Evolutionary conservation across 2,113 vertebrate genomes (phyloP).

Genomic region (Ptyas mucosa): DNA sequence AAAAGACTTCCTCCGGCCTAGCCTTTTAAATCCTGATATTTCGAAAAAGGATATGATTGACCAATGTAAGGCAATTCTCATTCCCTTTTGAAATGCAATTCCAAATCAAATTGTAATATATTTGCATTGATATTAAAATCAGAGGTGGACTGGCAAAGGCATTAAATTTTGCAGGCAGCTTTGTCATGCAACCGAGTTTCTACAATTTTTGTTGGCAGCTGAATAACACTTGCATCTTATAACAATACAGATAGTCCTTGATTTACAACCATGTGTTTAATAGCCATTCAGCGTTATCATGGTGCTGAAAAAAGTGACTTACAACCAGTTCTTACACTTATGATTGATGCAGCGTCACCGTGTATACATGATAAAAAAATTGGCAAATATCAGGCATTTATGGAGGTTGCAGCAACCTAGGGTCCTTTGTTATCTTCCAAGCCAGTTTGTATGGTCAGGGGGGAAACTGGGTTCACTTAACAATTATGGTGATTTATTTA

Average conservation of each 20-base stretch:
- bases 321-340: no score
- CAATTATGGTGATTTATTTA: no score
- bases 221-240: background rate
- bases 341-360: no score
- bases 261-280: no score
- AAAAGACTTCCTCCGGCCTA: background rate
- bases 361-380: no score
- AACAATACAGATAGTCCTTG: background rate
- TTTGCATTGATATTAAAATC: constrained; percentile 5
- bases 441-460: no score
- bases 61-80: background rate
- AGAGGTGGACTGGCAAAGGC: background rate
- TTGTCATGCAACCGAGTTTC: background rate
- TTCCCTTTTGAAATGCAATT: background rate
- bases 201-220: background rate
- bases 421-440: no score
- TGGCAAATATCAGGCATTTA: no score
- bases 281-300: no score
- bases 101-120: background rate
- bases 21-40: background rate
- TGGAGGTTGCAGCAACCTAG: no score
- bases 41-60: background rate
- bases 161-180: background rate
- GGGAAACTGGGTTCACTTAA: no score
- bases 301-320: no score